phyloP scores from a whole-genome alignment of 2,888 invertebrate genomes.

The Cataglyphis rosenhaueri region DNA sequence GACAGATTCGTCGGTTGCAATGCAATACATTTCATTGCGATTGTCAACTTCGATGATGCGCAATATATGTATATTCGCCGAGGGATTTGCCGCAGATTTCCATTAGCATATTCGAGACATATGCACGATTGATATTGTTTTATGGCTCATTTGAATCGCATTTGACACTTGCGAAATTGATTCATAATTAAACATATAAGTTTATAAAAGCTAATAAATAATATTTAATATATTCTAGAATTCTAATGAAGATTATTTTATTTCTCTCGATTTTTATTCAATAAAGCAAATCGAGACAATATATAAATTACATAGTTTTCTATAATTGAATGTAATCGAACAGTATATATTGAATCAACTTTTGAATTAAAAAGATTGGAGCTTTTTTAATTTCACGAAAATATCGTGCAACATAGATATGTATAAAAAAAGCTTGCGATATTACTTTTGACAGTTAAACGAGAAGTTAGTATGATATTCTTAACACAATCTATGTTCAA shows the following conservation, averaged over 20 bases:
- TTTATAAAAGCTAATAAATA: neutral
- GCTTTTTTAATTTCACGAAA: neutral
- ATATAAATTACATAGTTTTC: neutral
- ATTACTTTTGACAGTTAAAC: neutral
- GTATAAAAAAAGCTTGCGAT: neutral
- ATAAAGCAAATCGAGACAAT: neutral
- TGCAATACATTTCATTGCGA: neutral
- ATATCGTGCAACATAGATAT: neutral
- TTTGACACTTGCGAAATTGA: neutral
- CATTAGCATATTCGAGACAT: neutral
- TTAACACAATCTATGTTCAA: neutral
- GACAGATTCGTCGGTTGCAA: slow-evolving; percentile 7
- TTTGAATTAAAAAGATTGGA: neutral
- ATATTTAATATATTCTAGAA: neutral
- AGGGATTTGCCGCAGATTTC: neutral
- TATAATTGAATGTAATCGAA: neutral
- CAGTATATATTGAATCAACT: neutral
- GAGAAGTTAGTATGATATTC: neutral
- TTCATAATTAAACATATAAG: neutral
- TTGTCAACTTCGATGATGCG: slow-evolving; percentile 14
- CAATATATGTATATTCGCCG: neutral
- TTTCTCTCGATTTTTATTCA: neutral
- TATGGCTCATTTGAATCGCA: neutral
- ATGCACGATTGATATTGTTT: slow-evolving; percentile 4
- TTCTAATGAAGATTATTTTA: neutral